Base-by-base conservation (phyloP, 1,140 invertebrate species). In the Papilio dardanus region DNA sequence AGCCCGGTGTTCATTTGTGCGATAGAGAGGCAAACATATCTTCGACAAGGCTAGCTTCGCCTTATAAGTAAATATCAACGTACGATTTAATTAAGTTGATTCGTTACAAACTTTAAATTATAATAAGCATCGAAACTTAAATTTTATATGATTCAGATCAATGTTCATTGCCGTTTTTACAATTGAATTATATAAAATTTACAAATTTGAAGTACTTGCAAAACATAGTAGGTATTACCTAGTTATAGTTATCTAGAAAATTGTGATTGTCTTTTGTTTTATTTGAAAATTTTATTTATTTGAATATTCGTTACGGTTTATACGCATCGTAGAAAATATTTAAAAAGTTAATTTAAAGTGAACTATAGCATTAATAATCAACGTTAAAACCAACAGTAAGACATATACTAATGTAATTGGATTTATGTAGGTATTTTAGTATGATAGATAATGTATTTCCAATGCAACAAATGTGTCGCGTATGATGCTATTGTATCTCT, bases 21-120 rank as follows among this genome's bases (percentile, higher is more conserved):
- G 87, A 91, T 83, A 76, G 90, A 92, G 87, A 89, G 81, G 74
- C 79, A 83, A 83, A 82, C 80, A 33, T 73, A 16, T 87, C 84
- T 82, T 88, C 88, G 89, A 90, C 89, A 89, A 93, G 90, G 90
- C 88, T 92, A 89, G 89, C 86, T 88, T 87, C 84, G 79, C 90
- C 89, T 86, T 91, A 90, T 92, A 89, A 82, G 88, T 90, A 87
- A 14, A 62, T 88, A 90, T 84, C 86, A 89, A 88, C 88, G 90
- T 92, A 88, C 83, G 86, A 90, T 90, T 91, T 91, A 91, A 92
- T 92, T 91, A 91, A 90, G 86, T 91, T 81, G 83, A 88, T 88
- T 92, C 88, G 88, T 90, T 92, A 88, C 89, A 91, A 85, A 83
- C 81, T 81, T 86, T 81, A 87, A 86, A 91, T 90, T 89, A 90